phyloP scores from a whole-genome alignment of 2,888 invertebrate genomes.

The Chrysolina oricalcia region DNA sequence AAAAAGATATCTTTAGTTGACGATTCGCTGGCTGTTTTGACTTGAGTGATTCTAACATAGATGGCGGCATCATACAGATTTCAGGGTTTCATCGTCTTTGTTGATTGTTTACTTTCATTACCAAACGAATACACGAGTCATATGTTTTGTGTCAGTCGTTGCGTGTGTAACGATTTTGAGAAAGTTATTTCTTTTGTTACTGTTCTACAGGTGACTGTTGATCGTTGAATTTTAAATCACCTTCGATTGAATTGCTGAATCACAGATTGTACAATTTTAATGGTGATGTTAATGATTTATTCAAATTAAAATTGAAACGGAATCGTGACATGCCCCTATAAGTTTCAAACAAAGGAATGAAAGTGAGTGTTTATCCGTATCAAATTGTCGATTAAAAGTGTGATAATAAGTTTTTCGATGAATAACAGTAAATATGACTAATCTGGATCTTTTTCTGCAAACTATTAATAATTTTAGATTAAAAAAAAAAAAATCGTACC shows the following conservation, averaged over 20 bases:
- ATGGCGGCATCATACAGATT: background rate
- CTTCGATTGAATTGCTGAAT: background rate
- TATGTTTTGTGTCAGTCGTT: slow-evolving; percentile 43
- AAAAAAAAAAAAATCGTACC: too few species aligned
- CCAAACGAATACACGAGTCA: slow-evolving; percentile 38
- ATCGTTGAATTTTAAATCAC: background rate
- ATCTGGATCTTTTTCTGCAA: too few species aligned
- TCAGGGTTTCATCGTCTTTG: background rate
- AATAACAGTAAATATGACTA: too few species aligned
- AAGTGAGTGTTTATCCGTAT: slow-evolving; percentile 1
- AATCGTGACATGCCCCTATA: background rate
- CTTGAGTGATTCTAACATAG: background rate
- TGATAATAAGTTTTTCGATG: too few species aligned
- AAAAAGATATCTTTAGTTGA: too few species aligned
- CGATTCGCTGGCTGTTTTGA: too few species aligned
- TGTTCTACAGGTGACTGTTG: background rate
- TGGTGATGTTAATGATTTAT: background rate
- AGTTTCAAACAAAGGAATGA: slow-evolving; percentile 5
- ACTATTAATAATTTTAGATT: too few species aligned
- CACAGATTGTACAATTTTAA: too few species aligned
- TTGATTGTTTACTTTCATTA: slow-evolving; percentile 6
- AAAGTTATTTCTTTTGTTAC: background rate
- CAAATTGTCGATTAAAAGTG: too few species aligned
- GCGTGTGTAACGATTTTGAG: background rate
- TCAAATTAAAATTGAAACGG: background rate